Conservation (phyloP, 2,113 vertebrate species). For the Charina bottae region DNA sequence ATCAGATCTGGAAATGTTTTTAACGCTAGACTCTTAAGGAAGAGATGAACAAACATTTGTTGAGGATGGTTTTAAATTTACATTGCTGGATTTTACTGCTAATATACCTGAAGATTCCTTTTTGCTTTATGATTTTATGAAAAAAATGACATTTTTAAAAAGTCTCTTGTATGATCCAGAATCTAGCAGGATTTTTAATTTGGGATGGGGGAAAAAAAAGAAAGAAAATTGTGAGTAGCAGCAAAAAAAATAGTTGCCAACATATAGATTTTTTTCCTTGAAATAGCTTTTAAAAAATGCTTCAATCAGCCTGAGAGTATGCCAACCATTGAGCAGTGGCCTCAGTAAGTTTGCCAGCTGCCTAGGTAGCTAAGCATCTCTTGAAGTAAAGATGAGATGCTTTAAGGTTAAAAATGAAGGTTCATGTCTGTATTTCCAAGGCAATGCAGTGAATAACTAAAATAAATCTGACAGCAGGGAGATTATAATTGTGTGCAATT, state of each 20-base stretch:
- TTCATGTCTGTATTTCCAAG: conserved; percentile 54
- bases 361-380: conserved; percentile 36
- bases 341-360: conserved; percentile 23
- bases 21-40: background rate
- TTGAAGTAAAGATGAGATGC: conserved; percentile 25
- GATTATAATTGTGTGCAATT: conserved; percentile 62
- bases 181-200: background rate
- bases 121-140: background rate
- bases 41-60: background rate
- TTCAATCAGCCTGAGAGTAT: background rate
- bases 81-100: background rate
- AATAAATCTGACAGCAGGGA: conserved; percentile 62
- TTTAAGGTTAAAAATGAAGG: conserved; percentile 69
- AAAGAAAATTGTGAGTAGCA: background rate
- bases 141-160: background rate
- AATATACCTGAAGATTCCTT: background rate
- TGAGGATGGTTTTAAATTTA: background rate
- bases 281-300: background rate
- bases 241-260: background rate
- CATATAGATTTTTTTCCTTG: background rate
- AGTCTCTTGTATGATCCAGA: background rate
- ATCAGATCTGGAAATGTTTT: background rate
- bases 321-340: background rate
- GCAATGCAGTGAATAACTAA: conserved; percentile 64
- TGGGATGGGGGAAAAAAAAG: background rate